Evolutionary conservation across 2,113 vertebrate genomes (phyloP).

Genomic region (Vombatus ursinus): DNA sequence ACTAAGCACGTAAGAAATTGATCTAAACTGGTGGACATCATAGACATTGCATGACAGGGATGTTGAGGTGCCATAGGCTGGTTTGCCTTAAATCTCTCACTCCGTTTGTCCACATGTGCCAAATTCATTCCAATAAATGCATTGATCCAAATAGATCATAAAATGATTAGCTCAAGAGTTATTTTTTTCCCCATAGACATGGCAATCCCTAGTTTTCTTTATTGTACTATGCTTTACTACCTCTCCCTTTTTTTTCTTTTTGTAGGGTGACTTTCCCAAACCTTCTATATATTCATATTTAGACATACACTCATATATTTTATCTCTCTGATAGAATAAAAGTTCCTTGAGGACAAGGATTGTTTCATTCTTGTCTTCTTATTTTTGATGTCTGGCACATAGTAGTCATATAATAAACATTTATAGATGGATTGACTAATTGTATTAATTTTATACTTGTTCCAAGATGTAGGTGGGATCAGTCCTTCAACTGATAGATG

Average conservation of each 20-base stretch:
- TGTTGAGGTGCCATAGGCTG: neutral
- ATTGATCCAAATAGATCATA: neutral
- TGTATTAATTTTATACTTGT: neutral
- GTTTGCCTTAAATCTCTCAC: neutral
- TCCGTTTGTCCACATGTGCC: neutral
- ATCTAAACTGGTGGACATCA: neutral
- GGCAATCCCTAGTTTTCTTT: neutral
- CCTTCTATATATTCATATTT: neutral
- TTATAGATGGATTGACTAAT: neutral
- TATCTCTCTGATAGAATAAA: neutral
- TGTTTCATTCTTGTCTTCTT: neutral
- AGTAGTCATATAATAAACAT: neutral
- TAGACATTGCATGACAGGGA: neutral
- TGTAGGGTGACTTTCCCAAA: neutral
- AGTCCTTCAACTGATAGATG: neutral
- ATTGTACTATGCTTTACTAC: neutral
- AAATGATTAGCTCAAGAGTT: neutral
- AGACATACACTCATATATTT: too few species aligned
- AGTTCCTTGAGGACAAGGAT: neutral
- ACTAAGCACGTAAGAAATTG: neutral
- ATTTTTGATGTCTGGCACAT: neutral
- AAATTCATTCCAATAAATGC: neutral
- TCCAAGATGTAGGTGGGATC: neutral
- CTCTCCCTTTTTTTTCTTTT: neutral
- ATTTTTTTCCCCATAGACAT: neutral